A percentile compares a stretch with the other conserved stretches of the same genome.
These are phyloP conservation scores for Pardosa pseudoannulata DNA, from an alignment of 2,888 invertebrate genomes.

Conservation along the genomic window DNA sequence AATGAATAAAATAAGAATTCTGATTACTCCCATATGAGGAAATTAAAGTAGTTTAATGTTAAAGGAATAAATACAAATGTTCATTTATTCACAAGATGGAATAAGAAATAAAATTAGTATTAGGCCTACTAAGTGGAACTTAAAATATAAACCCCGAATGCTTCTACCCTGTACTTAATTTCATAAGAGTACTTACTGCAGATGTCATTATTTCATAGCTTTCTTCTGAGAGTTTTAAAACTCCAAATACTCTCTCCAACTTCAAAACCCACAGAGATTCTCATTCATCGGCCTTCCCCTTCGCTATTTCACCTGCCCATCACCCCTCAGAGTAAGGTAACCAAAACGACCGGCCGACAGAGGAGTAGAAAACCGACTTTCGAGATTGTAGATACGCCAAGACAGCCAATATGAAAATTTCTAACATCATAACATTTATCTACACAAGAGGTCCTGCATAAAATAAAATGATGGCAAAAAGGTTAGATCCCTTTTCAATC, in stretches of 20 bases:
- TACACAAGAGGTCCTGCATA: background rate
- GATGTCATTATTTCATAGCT: slow-evolving; percentile 73
- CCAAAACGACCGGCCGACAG: slow-evolving; percentile 70
- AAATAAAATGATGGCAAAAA: no score
- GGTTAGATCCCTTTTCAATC: no score
- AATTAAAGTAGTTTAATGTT: background rate
- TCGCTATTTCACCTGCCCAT: slow-evolving; percentile 65
- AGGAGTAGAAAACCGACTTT: slow-evolving; percentile 53
- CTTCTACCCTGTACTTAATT: slow-evolving; percentile 29
- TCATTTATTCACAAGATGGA: background rate
- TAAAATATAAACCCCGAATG: background rate
- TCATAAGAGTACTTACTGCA: slow-evolving; percentile 61
- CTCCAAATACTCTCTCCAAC: slow-evolving; percentile 48
- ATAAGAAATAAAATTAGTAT: slow-evolving; percentile 31
- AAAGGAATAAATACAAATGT: background rate
- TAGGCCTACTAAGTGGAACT: slow-evolving; percentile 60
- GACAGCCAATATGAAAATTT: background rate
- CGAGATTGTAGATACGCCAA: background rate
- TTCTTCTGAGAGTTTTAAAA: slow-evolving; percentile 54
- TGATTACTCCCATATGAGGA: background rate
- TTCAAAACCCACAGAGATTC: slow-evolving; percentile 53
- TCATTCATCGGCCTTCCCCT: slow-evolving; percentile 68
- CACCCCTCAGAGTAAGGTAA: slow-evolving; percentile 68
- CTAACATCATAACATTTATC: background rate
- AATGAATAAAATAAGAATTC: background rate